Percentiles rank a stretch among this genome's conserved stretches.
phyloP scores from a whole-genome alignment of 1,140 invertebrate genomes.

The Papilio xuthus region DNA sequence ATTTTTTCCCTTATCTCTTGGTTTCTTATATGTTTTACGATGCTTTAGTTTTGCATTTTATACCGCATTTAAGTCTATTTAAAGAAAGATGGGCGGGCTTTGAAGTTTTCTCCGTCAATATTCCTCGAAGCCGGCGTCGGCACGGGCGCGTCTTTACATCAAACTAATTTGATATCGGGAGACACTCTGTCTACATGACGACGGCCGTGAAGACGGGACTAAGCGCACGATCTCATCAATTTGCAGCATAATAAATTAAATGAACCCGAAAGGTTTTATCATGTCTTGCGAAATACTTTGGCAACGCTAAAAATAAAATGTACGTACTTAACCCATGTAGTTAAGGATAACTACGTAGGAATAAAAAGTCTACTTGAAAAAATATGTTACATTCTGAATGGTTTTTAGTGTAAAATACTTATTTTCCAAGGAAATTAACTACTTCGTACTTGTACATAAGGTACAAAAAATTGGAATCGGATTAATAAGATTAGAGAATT shows the following conservation, averaged over 20 bases:
- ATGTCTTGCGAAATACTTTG: not conserved
- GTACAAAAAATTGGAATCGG: no score
- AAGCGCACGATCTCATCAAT: slow-evolving; percentile 3
- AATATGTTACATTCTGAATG: not conserved
- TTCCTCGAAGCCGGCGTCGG: not conserved
- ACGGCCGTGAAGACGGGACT: slow-evolving; percentile 23
- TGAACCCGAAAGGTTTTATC: slow-evolving; percentile 12
- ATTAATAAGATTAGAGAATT: no score
- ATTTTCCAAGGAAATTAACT: no score
- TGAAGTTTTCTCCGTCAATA: slow-evolving; percentile 21
- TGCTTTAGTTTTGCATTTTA: not conserved
- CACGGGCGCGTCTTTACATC: slow-evolving; percentile 28
- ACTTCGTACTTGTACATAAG: no score
- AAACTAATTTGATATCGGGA: slow-evolving; percentile 43
- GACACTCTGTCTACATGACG: slow-evolving; percentile 39
- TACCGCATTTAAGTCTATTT: slow-evolving; percentile 14
- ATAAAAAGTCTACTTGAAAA: not conserved
- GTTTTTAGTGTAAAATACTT: no score
- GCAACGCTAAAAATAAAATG: not conserved
- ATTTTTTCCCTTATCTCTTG: not conserved
- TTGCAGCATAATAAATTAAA: slow-evolving; percentile 9
- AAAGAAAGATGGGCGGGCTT: slow-evolving; percentile 12
- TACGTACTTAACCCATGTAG: no score
- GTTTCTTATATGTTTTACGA: not conserved
- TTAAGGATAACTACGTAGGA: no score